A percentile compares a stretch with the other conserved stretches of the same genome.
Evolutionary conservation across 2,888 invertebrate genomes (phyloP).

Genomic region (Toxonevra muliebris): DNA sequence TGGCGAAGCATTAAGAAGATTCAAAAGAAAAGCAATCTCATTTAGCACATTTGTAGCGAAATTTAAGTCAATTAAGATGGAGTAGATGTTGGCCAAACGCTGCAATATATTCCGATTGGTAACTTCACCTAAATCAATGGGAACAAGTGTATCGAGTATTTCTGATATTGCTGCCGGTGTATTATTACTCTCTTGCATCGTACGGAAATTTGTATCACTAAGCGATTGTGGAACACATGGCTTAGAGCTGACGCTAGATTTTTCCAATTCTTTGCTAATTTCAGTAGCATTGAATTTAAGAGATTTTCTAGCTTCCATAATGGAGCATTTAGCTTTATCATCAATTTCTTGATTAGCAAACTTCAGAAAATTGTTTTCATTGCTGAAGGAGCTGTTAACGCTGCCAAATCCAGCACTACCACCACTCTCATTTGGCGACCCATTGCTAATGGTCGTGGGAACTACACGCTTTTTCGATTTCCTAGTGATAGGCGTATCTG

Average conservation of each 20-base stretch:
- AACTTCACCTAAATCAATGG: slow-evolving; percentile 49
- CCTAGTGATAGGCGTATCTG: slow-evolving; percentile 15
- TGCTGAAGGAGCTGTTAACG: slow-evolving; percentile 57
- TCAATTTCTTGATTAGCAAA: slow-evolving; percentile 55
- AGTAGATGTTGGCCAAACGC: slow-evolving; percentile 55
- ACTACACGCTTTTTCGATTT: slow-evolving; percentile 60
- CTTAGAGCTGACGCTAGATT: not conserved
- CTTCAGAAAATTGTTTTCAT: slow-evolving; percentile 61
- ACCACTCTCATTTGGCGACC: slow-evolving; percentile 23
- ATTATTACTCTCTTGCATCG: slow-evolving; percentile 20
- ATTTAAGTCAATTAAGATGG: slow-evolving; percentile 59
- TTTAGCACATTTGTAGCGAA: slow-evolving; percentile 60
- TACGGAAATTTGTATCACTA: slow-evolving; percentile 19
- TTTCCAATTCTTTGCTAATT: slow-evolving; percentile 54
- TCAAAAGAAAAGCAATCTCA: slow-evolving; percentile 59
- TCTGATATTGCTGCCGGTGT: not conserved
- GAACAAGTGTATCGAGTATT: not conserved
- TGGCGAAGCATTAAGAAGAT: slow-evolving; percentile 52
- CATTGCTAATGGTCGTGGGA: slow-evolving; percentile 57
- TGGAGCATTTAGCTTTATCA: slow-evolving; percentile 52
- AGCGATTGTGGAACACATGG: not conserved
- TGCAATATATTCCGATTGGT: slow-evolving; percentile 46
- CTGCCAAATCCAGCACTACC: slow-evolving; percentile 24
- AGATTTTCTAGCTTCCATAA: slow-evolving; percentile 55
- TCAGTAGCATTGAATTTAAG: slow-evolving; percentile 52